A percentile compares a stretch with the other conserved stretches of the same genome.
Evolutionary conservation across 2,888 invertebrate species (phyloP).

Genomic region (Branchellion lobata): DNA sequence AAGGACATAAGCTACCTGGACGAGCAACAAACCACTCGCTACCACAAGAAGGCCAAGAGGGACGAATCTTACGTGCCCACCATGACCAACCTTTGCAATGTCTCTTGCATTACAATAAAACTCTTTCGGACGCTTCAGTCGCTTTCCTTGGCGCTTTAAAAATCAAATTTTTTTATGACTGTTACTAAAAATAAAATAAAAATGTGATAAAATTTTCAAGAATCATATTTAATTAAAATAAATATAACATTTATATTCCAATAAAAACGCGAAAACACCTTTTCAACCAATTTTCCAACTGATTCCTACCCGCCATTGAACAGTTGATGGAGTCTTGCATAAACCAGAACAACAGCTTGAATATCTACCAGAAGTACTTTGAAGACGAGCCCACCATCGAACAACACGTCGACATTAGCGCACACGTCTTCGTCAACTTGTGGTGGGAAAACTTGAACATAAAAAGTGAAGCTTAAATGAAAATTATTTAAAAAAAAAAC

Average conservation of each 20-base stretch:
- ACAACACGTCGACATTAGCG: constrained; percentile 14
- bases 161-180: no score
- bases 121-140: no score
- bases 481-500: no score
- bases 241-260: no score
- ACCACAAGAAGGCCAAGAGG: constrained; percentile 45
- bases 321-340: constrained; percentile 43
- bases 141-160: no score
- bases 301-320: no score
- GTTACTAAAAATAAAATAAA: no score
- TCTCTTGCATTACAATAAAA: no score
- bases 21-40: constrained; percentile 40
- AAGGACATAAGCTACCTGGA: constrained; percentile 44
- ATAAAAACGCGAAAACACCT: no score
- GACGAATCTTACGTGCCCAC: constrained; percentile 46
- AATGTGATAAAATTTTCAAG: no score
- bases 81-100: constrained; percentile 36
- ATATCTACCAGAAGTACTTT: constrained; percentile 45
- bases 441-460: constrained; percentile 12
- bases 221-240: no score
- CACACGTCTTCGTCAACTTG: constrained; percentile 35
- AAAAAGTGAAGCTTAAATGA: neutral
- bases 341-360: constrained; percentile 43
- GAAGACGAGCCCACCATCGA: constrained; percentile 31
- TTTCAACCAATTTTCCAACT: no score